Evolutionary conservation across 2,888 invertebrate species (phyloP).

Genomic region (Drosophila tripunctata): DNA sequence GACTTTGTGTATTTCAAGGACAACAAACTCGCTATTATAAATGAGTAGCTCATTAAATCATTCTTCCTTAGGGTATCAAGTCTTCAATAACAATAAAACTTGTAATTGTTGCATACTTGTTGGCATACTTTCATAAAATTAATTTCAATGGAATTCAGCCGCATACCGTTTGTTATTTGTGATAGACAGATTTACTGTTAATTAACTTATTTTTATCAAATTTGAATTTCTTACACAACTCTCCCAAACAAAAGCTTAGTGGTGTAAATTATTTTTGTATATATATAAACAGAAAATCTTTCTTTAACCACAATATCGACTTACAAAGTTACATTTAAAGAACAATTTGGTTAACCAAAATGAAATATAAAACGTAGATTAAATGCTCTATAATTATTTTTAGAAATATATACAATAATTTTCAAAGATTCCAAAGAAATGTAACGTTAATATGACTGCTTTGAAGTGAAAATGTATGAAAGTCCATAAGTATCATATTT

Average conservation of each 20-base stretch:
- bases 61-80: background rate
- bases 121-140: conserved; percentile 10
- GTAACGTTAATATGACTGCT: too few relatives aligned
- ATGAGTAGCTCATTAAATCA: too few relatives aligned
- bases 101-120: conserved; percentile 21
- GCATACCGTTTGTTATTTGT: conserved; percentile 5
- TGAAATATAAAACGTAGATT: background rate
- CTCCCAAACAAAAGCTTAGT: background rate
- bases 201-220: conserved; percentile 13
- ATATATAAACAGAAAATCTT: background rate
- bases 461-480: background rate
- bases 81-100: background rate
- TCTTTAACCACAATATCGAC: conserved; percentile 1
- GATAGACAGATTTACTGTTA: conserved; percentile 18
- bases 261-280: too few relatives aligned
- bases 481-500: background rate
- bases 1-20: background rate
- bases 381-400: too few relatives aligned
- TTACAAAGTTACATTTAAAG: background rate
- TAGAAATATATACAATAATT: too few relatives aligned
- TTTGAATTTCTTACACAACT: background rate
- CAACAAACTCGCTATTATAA: too few relatives aligned
- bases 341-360: background rate
- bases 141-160: conserved; percentile 13
- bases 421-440: too few relatives aligned